Conservation (phyloP, 2,113 vertebrate species). For the Puntigrus tetrazona region DNA sequence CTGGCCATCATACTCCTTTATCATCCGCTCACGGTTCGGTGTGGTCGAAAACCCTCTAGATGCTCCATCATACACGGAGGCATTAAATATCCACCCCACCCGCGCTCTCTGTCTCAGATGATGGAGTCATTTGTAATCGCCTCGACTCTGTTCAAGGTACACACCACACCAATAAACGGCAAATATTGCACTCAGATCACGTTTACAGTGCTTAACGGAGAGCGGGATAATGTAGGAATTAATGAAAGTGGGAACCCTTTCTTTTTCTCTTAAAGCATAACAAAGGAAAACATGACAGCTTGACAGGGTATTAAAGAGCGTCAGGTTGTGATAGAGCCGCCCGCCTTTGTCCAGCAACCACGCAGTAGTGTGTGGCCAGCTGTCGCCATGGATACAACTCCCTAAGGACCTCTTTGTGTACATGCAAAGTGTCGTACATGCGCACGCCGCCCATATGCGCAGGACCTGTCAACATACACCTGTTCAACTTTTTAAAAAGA, state of each 20-base stretch:
- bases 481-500: conserved; percentile 8
- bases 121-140: conserved; percentile 47
- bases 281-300: conserved; percentile 56
- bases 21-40: conserved; percentile 41
- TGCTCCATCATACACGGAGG: conserved; percentile 20
- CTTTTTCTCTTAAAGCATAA: conserved; percentile 47
- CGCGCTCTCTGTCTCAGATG: conserved; percentile 9
- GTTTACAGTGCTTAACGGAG: conserved; percentile 42
- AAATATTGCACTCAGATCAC: conserved; percentile 47
- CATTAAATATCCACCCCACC: conserved; percentile 4
- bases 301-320: conserved; percentile 52
- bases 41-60: conserved; percentile 30
- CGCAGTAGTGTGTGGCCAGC: conserved; percentile 49
- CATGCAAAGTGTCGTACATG: conserved; percentile 27
- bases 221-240: conserved; percentile 50
- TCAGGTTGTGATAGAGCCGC: conserved; percentile 46
- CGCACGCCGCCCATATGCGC: conserved; percentile 9
- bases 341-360: conserved; percentile 47
- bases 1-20: conserved; percentile 41
- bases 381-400: conserved; percentile 60
- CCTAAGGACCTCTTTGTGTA: conserved; percentile 44
- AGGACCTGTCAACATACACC: conserved; percentile 39
- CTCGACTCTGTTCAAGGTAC: conserved; percentile 38
- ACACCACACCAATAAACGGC: conserved; percentile 37
- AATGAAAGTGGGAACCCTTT: conserved; percentile 53